Evolutionary conservation across 1,140 invertebrate species (phyloP).

Genomic region (Conopomorpha cramerella): DNA sequence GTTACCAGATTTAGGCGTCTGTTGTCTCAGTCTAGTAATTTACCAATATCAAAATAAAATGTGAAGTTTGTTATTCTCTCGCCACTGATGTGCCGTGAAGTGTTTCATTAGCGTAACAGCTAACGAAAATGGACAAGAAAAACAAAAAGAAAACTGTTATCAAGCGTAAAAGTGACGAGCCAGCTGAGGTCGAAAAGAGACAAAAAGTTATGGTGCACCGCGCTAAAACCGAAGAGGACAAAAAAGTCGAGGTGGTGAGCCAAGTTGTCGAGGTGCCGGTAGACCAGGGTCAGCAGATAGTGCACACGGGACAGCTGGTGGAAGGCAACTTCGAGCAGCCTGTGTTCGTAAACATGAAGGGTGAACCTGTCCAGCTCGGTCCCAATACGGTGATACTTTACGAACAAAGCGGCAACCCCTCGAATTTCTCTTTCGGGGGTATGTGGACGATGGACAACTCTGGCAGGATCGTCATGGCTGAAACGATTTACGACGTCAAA

Average conservation of each 20-base stretch:
- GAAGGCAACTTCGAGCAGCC: slow-evolving; percentile 52
- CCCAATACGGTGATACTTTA: slow-evolving; percentile 56
- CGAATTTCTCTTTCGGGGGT: slow-evolving; percentile 49
- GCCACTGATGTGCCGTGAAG: not conserved
- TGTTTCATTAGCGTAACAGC: slow-evolving; percentile 6
- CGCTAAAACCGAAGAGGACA: slow-evolving; percentile 32
- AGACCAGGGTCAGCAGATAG: slow-evolving; percentile 49
- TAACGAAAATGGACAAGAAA: slow-evolving; percentile 60
- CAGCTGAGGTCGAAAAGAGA: slow-evolving; percentile 34
- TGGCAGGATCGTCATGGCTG: slow-evolving; percentile 51
- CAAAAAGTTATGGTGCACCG: slow-evolving; percentile 37
- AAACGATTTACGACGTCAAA: slow-evolving; percentile 56
- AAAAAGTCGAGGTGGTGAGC: slow-evolving; percentile 40
- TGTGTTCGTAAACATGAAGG: slow-evolving; percentile 51
- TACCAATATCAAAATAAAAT: slow-evolving; percentile 11
- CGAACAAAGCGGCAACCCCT: slow-evolving; percentile 45
- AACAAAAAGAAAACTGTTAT: slow-evolving; percentile 53
- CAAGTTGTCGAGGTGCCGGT: slow-evolving; percentile 48
- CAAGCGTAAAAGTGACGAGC: slow-evolving; percentile 52
- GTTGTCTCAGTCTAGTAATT: slow-evolving; percentile 7
- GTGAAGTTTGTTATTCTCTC: not conserved
- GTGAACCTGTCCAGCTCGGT: slow-evolving; percentile 46
- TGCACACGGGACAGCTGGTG: slow-evolving; percentile 45
- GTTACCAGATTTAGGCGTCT: not conserved
- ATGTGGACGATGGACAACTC: slow-evolving; percentile 55